These are phyloP conservation scores for Rhinogobius similis DNA, from an alignment of 2,113 vertebrate species.

Conservation along the genomic window DNA sequence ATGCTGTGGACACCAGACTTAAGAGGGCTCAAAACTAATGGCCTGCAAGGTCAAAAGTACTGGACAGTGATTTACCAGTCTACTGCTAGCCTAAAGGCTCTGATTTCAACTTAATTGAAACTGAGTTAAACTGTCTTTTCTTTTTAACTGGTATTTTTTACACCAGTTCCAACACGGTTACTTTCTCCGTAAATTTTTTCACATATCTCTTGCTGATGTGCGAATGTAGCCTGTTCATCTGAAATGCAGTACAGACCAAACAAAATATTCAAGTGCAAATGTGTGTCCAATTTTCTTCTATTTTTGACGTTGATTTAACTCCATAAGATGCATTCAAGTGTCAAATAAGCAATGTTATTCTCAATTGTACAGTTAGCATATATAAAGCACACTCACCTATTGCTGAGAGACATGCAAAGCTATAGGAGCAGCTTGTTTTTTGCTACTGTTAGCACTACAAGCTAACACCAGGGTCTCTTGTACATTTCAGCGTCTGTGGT, in stretches of 20 bases:
- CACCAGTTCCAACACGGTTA: not conserved
- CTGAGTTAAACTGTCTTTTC: not conserved
- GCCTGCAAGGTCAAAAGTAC: constrained; percentile 9
- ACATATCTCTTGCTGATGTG: not conserved
- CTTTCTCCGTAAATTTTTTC: not conserved
- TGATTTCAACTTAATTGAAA: not conserved
- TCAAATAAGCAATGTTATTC: not conserved
- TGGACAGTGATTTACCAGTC: not conserved
- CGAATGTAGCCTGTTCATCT: not conserved
- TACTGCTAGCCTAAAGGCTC: not conserved
- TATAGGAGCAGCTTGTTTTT: constrained; percentile 31
- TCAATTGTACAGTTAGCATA: not conserved
- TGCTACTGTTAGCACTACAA: constrained; percentile 9
- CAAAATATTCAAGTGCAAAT: not conserved
- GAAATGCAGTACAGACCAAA: not conserved
- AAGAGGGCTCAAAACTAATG: constrained; percentile 4
- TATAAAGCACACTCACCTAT: constrained; percentile 54
- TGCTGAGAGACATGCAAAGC: constrained; percentile 41
- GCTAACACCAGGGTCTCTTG: constrained; percentile 23
- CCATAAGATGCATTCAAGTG: not conserved
- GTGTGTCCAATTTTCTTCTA: not conserved
- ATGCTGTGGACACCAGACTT: not conserved
- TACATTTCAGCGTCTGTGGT: constrained; percentile 33
- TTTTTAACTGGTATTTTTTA: not conserved
- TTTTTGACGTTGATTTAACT: not conserved